A percentile compares a stretch with the other conserved stretches of the same genome.
Evolutionary conservation across 2,888 invertebrate species (phyloP).

Genomic region (Labia minor): DNA sequence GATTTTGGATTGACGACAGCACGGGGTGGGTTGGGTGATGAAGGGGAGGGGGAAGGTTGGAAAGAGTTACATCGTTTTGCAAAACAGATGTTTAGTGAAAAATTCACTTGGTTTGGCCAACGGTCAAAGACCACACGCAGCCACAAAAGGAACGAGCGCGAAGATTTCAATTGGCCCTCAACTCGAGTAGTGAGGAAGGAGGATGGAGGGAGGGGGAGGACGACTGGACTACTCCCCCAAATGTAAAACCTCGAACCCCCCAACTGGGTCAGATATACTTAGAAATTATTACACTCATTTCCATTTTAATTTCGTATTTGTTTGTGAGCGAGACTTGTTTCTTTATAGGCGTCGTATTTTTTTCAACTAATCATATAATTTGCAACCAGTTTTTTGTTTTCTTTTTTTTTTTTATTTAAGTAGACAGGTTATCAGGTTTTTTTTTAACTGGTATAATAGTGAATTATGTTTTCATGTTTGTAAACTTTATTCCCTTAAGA

Average conservation of each 20-base stretch:
- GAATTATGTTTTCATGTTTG: too few species aligned
- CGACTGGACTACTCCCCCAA: neutral
- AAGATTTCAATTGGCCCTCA: neutral
- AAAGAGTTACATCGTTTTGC: too few species aligned
- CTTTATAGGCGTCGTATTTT: neutral
- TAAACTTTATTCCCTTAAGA: too few species aligned
- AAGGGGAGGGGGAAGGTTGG: too few species aligned
- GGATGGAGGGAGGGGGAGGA: neutral
- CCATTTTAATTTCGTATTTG: slow-evolving; percentile 13
- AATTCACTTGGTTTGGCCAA: neutral
- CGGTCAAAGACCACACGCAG: neutral
- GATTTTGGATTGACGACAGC: too few species aligned
- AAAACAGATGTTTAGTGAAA: too few species aligned
- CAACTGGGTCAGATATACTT: slow-evolving; percentile 13
- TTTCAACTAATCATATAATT: neutral
- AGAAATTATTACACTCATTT: slow-evolving; percentile 13
- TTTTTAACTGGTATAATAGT: neutral
- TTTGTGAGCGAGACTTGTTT: neutral
- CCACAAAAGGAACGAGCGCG: neutral
- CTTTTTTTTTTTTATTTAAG: neutral
- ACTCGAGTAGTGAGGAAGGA: neutral
- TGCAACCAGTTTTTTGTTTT: neutral
- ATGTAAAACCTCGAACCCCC: neutral
- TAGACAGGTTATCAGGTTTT: too few species aligned
- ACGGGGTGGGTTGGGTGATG: too few species aligned